A percentile compares a stretch with the other conserved stretches of the same genome.
Evolutionary conservation across 2,113 vertebrate genomes (phyloP).

Genomic region (Ctenodactylus gundi): DNA sequence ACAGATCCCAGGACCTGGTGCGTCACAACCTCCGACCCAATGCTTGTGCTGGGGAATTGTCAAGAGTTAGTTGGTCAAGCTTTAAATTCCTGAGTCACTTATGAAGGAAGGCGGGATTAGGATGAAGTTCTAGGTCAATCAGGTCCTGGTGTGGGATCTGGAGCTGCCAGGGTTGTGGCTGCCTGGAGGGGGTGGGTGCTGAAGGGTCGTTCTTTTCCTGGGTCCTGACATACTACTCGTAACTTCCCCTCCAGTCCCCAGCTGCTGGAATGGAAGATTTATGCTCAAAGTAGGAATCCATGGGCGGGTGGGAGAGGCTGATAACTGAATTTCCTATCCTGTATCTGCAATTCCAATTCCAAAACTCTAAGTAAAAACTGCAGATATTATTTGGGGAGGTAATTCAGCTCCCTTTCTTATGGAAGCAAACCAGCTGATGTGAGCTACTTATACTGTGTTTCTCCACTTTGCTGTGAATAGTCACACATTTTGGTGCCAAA

Average conservation of each 20-base stretch:
- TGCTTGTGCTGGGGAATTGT: neutral
- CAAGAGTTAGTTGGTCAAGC: neutral
- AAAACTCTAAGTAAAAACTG: neutral
- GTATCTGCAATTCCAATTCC: neutral
- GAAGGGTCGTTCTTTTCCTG: neutral
- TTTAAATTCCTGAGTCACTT: neutral
- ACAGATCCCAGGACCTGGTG: too few species aligned
- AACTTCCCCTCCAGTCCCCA: rapidly evolving
- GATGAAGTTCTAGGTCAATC: neutral
- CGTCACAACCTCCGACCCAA: rapidly evolving
- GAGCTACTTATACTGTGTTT: neutral
- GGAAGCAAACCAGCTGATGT: neutral
- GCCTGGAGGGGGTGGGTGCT: constrained; percentile 31
- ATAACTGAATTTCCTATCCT: neutral
- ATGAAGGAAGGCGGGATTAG: neutral
- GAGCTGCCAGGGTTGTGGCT: neutral
- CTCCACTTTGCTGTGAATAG: neutral
- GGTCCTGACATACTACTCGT: too few species aligned
- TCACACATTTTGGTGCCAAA: constrained; percentile 34
- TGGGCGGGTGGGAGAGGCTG: neutral
- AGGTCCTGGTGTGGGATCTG: neutral
- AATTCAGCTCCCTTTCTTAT: neutral
- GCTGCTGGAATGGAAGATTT: neutral
- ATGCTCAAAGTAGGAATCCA: neutral
- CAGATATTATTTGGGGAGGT: neutral